These are phyloP conservation scores for Pardosa pseudoannulata DNA, from an alignment of 2,888 invertebrate species.

Conservation along the genomic window DNA sequence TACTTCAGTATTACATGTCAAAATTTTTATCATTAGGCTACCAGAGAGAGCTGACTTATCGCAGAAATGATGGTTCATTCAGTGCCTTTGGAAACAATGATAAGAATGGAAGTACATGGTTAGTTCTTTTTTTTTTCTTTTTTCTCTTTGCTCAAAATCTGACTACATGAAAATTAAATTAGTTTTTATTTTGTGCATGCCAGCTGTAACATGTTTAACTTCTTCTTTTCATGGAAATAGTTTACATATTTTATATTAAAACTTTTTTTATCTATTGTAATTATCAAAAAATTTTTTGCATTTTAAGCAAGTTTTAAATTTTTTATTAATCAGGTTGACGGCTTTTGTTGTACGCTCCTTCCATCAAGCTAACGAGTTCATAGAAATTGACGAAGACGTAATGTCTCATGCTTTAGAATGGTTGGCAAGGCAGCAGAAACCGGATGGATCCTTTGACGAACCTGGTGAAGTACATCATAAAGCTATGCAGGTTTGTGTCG, in stretches of 20 bases:
- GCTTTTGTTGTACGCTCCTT: conserved; percentile 78
- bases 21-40: conserved; percentile 76
- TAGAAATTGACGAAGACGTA: conserved; percentile 76
- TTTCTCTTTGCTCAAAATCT: too few relatives aligned
- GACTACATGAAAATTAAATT: too few relatives aligned
- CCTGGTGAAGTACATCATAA: conserved; percentile 78
- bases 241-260: too few relatives aligned
- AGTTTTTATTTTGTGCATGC: too few relatives aligned
- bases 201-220: too few relatives aligned
- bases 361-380: conserved; percentile 77
- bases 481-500: conserved; percentile 77
- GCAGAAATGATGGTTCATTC: conserved; percentile 77
- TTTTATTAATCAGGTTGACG: conserved; percentile 78
- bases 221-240: too few relatives aligned
- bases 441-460: conserved; percentile 78
- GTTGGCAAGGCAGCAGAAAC: conserved; percentile 76
- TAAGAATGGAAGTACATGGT: conserved; percentile 78
- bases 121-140: too few relatives aligned
- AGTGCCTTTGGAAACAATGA: conserved; percentile 78
- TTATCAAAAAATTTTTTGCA: too few relatives aligned
- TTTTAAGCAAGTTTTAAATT: too few relatives aligned
- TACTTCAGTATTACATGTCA: too few relatives aligned
- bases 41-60: conserved; percentile 78
- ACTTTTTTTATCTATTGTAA: too few relatives aligned
- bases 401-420: conserved; percentile 76